Evolutionary conservation across 2,113 vertebrate genomes (phyloP), one percentile per base, ranked within the genome.

Genomic region (Tachycineta bicolor): DNA sequence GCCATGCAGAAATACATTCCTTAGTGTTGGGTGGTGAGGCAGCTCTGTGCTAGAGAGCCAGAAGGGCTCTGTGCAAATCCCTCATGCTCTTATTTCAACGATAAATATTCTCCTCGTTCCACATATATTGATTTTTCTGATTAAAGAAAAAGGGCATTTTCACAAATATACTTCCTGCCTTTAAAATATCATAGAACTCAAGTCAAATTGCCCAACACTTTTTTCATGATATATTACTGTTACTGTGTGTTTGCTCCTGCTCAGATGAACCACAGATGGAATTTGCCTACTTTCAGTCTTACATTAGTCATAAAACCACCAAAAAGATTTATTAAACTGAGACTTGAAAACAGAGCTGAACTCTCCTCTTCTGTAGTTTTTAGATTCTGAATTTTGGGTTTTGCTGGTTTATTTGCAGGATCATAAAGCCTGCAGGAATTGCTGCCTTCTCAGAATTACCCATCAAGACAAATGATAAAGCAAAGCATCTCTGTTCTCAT

Each of bases 301-400:
- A 76, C 9, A 37, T 96, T 93, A 95, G 75, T 87, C 81, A 80
- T 58, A 87, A 96, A 94, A 89, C 78, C 84, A 94, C 89, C n/a
- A 49, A 58, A 89, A 89, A 69, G 69, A 79, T 87, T 89, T 94
- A 75, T 93, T 80, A 79, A 93, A 59, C 46, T 56, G 44, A 89
- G 59, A 71, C 76, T 94, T 64, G 21, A 74, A 75, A 94, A 78
- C 50, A 58, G 39, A 79, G 13, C 31, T 79, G 19, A 87, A 53
- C 69, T 94, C 11, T 24, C 17, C 16, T 68, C 46, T 68, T 34
- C 65, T 91, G 17, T n/a, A 74, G 37, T 39, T 92, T 75, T 87
- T 56, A 14, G 29, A 41, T 59, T 83, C 63, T 1, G 3, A 49
- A 44, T 29, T 95, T 93, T 49, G 55, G 20, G 43, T 70, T 67